Evolutionary conservation across 2,797 vertebrate genomes (phyloP), one percentile per base, ranked within the genome.

Genomic region (Betta splendens): DNA sequence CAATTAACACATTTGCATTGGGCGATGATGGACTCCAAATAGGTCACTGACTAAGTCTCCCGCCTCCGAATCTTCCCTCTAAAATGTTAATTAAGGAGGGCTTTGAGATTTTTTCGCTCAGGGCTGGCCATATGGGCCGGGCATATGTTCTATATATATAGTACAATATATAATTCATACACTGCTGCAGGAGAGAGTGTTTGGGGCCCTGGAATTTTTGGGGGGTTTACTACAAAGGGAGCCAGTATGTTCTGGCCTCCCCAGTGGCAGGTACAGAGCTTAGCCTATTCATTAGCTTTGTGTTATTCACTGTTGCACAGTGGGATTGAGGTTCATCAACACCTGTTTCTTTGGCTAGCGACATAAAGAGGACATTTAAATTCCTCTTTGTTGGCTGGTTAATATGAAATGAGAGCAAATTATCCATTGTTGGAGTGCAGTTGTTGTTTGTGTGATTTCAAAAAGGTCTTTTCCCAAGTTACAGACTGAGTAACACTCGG

Each of bases 1-100:
- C 89, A 93, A 93, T 93, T 92, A 92, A 88, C 91, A 93, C 89
- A 89, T 93, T 93, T 92, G 89, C 91, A 92, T 90, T 86, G 89
- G 89, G 91, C 70, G 80, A 91, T 85, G 87, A 89, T 83, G 87
- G 91, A 89, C 88, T 90, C 88, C 91, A 93, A 93, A 91, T 92
- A 91, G 91, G 92, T 92, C 92, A 93, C 81, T 87, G 85, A 89
- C 87, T 91, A 81, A 86, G 85, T 89, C 82, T 89, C 85, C 89
- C 79, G 85, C 89, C 89, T 90, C 85, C 75, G 55, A 90, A 88
- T 89, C 84, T 87, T 90, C 85, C 87, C 86, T 92, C 90, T 93
- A 92, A 92, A 92, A 92, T 93, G 91, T 92, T 93, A 92, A 92
- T 93, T 92, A 92, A 91, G 88, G 75, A 83, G 83, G 73, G 87